Evolutionary conservation across 2,797 vertebrate genomes (phyloP).

Genomic region (Artibeus jamaicensis): DNA sequence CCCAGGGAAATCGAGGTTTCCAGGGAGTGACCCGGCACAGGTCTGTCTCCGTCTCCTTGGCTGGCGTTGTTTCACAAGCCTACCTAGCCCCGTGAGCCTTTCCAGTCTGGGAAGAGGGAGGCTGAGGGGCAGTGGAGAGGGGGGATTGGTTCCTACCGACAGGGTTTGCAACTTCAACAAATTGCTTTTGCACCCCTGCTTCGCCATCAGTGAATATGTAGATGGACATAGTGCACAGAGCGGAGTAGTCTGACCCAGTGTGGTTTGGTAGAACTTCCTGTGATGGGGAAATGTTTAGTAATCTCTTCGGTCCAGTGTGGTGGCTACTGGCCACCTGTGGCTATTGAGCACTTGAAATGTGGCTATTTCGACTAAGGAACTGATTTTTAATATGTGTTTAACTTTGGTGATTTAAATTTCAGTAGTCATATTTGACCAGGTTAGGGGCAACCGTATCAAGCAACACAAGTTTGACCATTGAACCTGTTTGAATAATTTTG

Average conservation of each 20-base stretch:
- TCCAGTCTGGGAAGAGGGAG: background rate
- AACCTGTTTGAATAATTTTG: background rate
- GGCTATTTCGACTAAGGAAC: background rate
- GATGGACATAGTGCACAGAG: too few species aligned
- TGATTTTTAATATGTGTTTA: background rate
- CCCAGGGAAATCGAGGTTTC: background rate
- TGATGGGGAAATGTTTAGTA: background rate
- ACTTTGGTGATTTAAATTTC: background rate
- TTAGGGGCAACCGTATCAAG: background rate
- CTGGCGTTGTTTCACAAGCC: background rate
- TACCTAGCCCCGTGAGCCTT: background rate
- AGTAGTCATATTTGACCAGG: background rate
- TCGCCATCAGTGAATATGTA: too few species aligned
- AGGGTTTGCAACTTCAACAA: background rate
- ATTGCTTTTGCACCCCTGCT: too few species aligned
- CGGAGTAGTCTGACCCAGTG: background rate
- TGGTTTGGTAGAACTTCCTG: background rate
- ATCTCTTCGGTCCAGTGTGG: fast-evolving
- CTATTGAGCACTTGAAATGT: background rate
- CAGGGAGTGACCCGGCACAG: background rate
- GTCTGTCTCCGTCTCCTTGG: background rate
- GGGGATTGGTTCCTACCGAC: background rate
- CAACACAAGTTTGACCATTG: background rate
- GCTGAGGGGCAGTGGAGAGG: background rate
- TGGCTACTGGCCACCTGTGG: background rate